Evolutionary conservation across 2,113 vertebrate genomes (phyloP).

Genomic region (Dasypus novemcinctus): DNA sequence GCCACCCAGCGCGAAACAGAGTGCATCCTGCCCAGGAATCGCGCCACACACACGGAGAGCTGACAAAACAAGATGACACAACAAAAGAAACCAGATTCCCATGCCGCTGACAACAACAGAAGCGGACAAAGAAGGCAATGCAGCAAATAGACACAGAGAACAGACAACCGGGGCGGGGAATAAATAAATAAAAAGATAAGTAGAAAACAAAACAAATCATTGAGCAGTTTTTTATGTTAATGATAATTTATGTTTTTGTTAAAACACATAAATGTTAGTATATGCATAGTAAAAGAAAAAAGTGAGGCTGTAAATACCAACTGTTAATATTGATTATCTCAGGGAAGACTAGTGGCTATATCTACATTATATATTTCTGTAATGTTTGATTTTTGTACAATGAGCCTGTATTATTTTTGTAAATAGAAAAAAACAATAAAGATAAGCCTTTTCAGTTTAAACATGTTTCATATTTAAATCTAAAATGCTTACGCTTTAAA

Average conservation of each 20-base stretch:
- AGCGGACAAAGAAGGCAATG: no score
- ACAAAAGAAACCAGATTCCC: no score
- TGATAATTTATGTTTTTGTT: slow-evolving; percentile 49
- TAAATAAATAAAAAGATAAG: no score
- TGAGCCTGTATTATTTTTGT: no score
- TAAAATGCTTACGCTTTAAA: slow-evolving; percentile 59
- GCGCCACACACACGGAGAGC: no score
- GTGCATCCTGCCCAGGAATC: no score
- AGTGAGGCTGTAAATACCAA: slow-evolving; percentile 47
- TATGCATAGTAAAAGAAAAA: slow-evolving; percentile 30
- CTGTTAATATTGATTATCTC: slow-evolving; percentile 59
- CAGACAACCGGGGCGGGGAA: no score
- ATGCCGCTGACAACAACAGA: no score
- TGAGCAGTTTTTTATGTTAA: background rate
- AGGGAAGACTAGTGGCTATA: slow-evolving; percentile 51
- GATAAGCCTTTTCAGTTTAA: slow-evolving; percentile 39
- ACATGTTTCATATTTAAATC: slow-evolving; percentile 57
- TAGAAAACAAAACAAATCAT: slow-evolving; percentile 32
- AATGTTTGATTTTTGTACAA: slow-evolving; percentile 57
- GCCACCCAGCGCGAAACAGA: no score
- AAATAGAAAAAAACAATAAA: slow-evolving; percentile 58
- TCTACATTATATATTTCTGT: slow-evolving; percentile 58
- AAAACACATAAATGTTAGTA: slow-evolving; percentile 37
- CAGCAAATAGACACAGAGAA: no score
- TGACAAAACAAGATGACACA: no score